A percentile compares a stretch with the other conserved stretches of the same genome.
phyloP scores from a whole-genome alignment of 2,797 vertebrate species.

The Coregonus sp. region DNA sequence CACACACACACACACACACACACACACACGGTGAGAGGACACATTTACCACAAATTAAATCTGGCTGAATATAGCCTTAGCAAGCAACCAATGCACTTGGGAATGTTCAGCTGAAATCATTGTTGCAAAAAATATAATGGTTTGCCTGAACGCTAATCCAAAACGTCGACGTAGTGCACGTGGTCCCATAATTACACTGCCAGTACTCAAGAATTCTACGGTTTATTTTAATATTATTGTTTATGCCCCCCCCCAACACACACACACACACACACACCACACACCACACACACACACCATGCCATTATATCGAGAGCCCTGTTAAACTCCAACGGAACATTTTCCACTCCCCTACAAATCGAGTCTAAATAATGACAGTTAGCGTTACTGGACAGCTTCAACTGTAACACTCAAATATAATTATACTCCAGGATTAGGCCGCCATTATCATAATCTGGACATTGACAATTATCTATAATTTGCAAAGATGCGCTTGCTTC shows the following conservation, averaged over 20 bases:
- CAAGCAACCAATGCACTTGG: slow-evolving; percentile 2
- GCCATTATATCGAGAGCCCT: slow-evolving; percentile 94
- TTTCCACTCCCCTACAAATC: slow-evolving; percentile 96
- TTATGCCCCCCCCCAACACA: slow-evolving; percentile 21
- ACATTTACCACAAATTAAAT: slow-evolving; percentile 1
- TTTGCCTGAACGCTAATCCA: slow-evolving; percentile 20
- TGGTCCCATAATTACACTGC: slow-evolving; percentile 33
- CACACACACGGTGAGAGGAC: not conserved
- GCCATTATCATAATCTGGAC: slow-evolving; percentile 99
- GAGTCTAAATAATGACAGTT: slow-evolving; percentile 99
- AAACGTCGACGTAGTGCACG: slow-evolving; percentile 17
- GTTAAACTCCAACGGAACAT: slow-evolving; percentile 96
- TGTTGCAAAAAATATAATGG: slow-evolving; percentile 3
- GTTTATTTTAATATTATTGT: slow-evolving; percentile 27
- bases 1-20: slow-evolving; percentile 5
- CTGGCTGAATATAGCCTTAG: not conserved
- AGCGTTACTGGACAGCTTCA: slow-evolving; percentile 98
- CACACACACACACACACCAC: slow-evolving; percentile 26
- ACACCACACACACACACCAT: slow-evolving; percentile 66
- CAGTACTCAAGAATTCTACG: slow-evolving; percentile 37
- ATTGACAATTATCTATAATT: slow-evolving; percentile 99
- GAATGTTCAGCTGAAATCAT: slow-evolving; percentile 12
- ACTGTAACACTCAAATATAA: slow-evolving; percentile 99
- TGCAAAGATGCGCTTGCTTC: slow-evolving; percentile 99
- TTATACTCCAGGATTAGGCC: slow-evolving; percentile 99